Percentiles rank a stretch among this genome's conserved stretches.
Conservation (phyloP, 1,140 invertebrate species). For the Ganaspis sp. region DNA sequence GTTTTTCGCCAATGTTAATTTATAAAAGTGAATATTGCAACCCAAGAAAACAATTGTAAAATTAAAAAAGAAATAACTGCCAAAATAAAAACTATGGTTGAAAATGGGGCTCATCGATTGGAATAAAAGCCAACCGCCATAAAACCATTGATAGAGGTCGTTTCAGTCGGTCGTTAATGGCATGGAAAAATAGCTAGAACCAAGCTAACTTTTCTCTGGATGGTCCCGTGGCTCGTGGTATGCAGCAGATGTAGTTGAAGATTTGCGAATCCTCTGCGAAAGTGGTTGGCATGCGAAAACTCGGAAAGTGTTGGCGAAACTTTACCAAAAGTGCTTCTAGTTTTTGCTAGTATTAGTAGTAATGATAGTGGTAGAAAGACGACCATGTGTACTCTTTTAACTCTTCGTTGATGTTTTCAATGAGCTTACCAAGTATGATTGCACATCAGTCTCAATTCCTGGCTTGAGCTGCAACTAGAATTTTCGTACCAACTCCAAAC, state of each 20-base stretch:
- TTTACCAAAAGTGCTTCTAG: constrained; percentile 48
- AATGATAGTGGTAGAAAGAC: constrained; percentile 28
- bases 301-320: constrained; percentile 42
- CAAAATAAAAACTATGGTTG: background rate
- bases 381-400: constrained; percentile 55
- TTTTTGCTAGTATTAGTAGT: constrained; percentile 31
- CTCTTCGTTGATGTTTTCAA: constrained; percentile 57
- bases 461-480: background rate
- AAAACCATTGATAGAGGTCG: constrained; percentile 69
- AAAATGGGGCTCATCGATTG: constrained; percentile 25
- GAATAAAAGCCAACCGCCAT: constrained; percentile 63
- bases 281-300: constrained; percentile 42
- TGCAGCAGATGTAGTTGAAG: constrained; percentile 32
- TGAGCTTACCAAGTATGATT: constrained; percentile 57
- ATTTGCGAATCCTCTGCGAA: constrained; percentile 45
- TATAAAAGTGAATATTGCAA: too few species aligned
- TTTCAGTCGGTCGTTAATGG: constrained; percentile 69
- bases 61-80: background rate
- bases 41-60: background rate
- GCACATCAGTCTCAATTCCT: constrained; percentile 45
- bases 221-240: constrained; percentile 26
- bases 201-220: constrained; percentile 62
- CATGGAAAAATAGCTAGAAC: constrained; percentile 69
- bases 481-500: background rate
- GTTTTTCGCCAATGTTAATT: too few species aligned